These are phyloP conservation scores for Loripinus fragilis DNA, from an alignment of 2,888 invertebrate genomes.

Conservation along the genomic window DNA sequence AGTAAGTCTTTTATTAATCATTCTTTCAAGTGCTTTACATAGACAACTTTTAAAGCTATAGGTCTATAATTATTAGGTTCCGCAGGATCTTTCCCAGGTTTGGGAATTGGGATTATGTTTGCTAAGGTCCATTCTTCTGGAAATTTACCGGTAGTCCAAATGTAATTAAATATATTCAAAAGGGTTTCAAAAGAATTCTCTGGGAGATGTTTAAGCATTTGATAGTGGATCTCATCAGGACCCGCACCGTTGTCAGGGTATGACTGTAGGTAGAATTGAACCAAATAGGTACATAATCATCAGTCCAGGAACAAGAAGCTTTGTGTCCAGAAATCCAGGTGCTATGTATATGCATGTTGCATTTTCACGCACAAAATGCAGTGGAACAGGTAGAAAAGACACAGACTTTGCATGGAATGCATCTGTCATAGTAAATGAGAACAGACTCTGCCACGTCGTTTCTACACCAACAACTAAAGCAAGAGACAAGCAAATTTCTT, in stretches of 20 bases:
- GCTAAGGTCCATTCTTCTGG: no score
- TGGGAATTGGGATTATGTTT: no score
- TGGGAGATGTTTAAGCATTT: no score
- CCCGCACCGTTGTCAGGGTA: slow-evolving; percentile 64
- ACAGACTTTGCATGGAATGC: slow-evolving; percentile 63
- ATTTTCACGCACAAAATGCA: slow-evolving; percentile 56
- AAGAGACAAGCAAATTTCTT: slow-evolving; percentile 22
- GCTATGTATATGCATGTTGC: slow-evolving; percentile 60
- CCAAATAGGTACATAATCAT: slow-evolving; percentile 55
- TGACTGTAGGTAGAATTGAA: slow-evolving; percentile 62
- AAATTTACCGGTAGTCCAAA: no score
- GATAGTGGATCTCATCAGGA: no score
- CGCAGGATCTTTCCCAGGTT: no score
- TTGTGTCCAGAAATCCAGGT: slow-evolving; percentile 53
- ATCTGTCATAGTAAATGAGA: slow-evolving; percentile 44
- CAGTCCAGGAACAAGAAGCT: slow-evolving; percentile 47
- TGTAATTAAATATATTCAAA: background rate
- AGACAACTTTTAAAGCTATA: no score
- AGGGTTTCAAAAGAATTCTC: slow-evolving; percentile 17
- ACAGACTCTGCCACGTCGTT: slow-evolving; percentile 52
- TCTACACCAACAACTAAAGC: slow-evolving; percentile 39
- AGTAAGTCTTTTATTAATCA: no score
- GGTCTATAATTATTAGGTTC: no score
- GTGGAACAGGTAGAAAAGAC: slow-evolving; percentile 31
- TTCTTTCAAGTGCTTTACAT: no score